Base-by-base conservation (phyloP, 2,888 invertebrate genomes). In the Drosophila demipolita region DNA sequence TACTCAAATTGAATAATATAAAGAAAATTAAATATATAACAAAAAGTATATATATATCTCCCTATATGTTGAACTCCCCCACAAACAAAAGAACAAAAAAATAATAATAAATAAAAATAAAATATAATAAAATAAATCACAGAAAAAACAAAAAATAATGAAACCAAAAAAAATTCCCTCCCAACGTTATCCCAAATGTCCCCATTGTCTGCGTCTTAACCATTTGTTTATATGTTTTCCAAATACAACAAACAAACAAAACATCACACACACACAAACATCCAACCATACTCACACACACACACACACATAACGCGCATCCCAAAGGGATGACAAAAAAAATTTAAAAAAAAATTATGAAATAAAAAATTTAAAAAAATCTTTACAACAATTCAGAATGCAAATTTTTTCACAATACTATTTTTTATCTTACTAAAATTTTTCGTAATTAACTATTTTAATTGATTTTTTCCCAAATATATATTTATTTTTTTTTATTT, bases 161-260 rank as follows among this genome's bases (percentile, higher is more conserved):
- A 70, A 36, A 54, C 71, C 69, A 67, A 42, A 65, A 76, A 45
- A 45, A 45, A 75, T 66, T 61, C 72, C 70, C 72, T 67, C 74
- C 84, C 80, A 70, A 84, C 94, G 94, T 94, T 94, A 94, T 94
- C 88, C 86, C 72, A 89, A 94, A 94, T 94, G 94, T 95, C 95
- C 95, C 95, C 95, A 88, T 95, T 96, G 96, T 96, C 96, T 96
- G 95, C 96, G 96, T 96, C 96, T 95, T 96, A 90, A 87, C 94
- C 96, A 96, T 96, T 95, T 95, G 95, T 95, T 95, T 92, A 91
- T 91, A 91, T 92, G 92, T 92, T 92, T 90, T 90, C 91, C 85
- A 91, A 87, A 91, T 89, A 92, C 87, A 90, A 73, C 63, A 83
- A 68, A 62, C 60, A 70, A 36, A 52, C 65, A 68, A 69, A 58